Base-by-base conservation (phyloP, 2,797 vertebrate genomes). In the Megaceryle alcyon region DNA sequence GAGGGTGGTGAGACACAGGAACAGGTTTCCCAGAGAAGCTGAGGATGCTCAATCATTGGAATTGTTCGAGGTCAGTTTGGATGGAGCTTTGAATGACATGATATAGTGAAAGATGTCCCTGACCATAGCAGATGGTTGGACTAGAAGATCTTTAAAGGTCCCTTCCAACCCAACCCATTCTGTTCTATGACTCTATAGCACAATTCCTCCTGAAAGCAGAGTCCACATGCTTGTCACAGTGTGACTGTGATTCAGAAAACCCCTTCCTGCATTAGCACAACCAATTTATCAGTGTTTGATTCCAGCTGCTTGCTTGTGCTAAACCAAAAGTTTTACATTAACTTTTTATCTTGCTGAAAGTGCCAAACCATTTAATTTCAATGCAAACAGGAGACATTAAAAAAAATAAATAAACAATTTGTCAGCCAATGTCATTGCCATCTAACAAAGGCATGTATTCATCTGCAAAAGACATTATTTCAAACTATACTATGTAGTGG, bases 321-420 rank as follows among this genome's bases (percentile, higher is more conserved):
- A 48, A 88, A 94, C 82, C 23, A 57, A 41, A 90, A 92, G 29
- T 68, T 92, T 92, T 82, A 66, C 48, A 53, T 80, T 91, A 77
- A 68, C 41, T 89, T 90, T 68, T 35, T 92, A 33, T 84, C 48
- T 65, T 82, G 57, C 49, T 75, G 70, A 78, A 91, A 75, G 35
- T 75, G 88, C 28, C 69, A 90, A 85, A 80, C 8, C 2, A 2
- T 80, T 88, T 78, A 35, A 82, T 73, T 85, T 85, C 64, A 88
- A 41, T 68, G 41, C 31, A 92, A 85, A 79, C 28, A 77, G 75
- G 75, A 91, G 51, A 82, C 15, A 64, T 76, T 71, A 29, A 56
- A 92, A 91, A 72, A 15, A 91, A 85, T 85, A 87, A 43, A 68
- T 3, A 93, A 93, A 41, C 60, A 95, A 72, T 82, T 90, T 92